Base-by-base conservation (phyloP, 1,140 invertebrate species). In the Cydia fagiglandana region DNA sequence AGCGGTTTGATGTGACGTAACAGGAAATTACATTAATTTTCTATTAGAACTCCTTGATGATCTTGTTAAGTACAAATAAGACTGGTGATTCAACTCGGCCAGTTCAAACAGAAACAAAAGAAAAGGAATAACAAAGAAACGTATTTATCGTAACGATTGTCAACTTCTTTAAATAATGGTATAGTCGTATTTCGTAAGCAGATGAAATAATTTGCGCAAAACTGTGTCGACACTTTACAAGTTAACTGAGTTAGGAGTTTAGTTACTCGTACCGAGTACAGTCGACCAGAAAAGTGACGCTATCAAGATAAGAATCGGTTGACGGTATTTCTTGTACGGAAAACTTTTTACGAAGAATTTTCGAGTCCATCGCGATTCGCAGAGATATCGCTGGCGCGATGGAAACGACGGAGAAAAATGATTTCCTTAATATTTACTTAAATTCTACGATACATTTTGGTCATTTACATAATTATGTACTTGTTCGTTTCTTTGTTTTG, bases 391-490 rank as follows among this genome's bases (percentile, higher is more conserved):
- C 66, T 41, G 6, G n/a, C 7, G 30, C 15, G 66, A 45, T 70
- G 66, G n/a, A 70, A 34, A 41, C n/a, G 34, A 70, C 34, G 9
- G 15, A 45, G 66, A 70, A 38, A 70, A 70, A 70, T 17, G 13
- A 70, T 70, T 70, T 70, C 38, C 66, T 70, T 70, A 41, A 70
- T 70, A 38, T 70, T 70, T 70, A 70, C 66, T 70, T 70, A 70
- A 38, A n/a, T 10, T 70, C 30, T 70, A 70, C 66, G 45, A 70
- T 70, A 70, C 64, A 74, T 78, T 76, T 80, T 80, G 79, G 79
- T 80, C 79, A 79, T 73, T 78, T 73, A 75, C 64, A 30, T 64
- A 76, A 70, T 70, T 20, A 24, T 24, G 24, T 24, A 41, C 66
- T 70, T 70, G 66, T 68, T 68, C 64, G 64, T 38, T 70, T 38